Percentiles rank a stretch among this genome's conserved stretches.
These are phyloP conservation scores for Thaumatotibia leucotreta DNA, from an alignment of 1,140 invertebrate species.

Conservation along the genomic window DNA sequence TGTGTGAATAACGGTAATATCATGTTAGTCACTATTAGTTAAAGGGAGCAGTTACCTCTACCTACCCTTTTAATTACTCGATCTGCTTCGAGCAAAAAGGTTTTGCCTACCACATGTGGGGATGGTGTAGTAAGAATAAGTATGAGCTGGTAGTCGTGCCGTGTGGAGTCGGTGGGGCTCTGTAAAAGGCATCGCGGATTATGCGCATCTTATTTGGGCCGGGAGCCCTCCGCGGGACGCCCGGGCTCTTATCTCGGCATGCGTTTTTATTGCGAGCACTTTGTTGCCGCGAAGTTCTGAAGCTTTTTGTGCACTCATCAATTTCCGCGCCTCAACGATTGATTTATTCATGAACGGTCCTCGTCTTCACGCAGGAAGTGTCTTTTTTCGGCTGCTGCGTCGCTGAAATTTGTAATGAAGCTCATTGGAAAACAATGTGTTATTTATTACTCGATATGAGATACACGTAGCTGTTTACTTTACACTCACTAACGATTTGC, in stretches of 20 bases:
- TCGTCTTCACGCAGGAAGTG: conserved; percentile 69
- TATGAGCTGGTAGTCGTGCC: conserved; percentile 5
- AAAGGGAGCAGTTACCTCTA: background rate
- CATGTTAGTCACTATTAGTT: background rate
- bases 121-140: background rate
- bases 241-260: conserved; percentile 52
- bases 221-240: conserved; percentile 46
- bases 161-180: conserved; percentile 33
- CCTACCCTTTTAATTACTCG: background rate
- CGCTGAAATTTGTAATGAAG: conserved; percentile 74
- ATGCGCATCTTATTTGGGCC: conserved; percentile 72
- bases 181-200: conserved; percentile 45
- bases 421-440: conserved; percentile 72
- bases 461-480: conserved; percentile 17
- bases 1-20: background rate
- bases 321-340: conserved; percentile 71
- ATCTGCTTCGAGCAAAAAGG: background rate
- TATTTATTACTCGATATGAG: conserved; percentile 58
- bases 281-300: conserved; percentile 66
- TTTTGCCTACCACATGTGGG: too few relatives aligned
- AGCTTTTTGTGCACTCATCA: conserved; percentile 70
- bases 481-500: conserved; percentile 19
- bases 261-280: conserved; percentile 68
- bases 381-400: conserved; percentile 61
- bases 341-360: conserved; percentile 73